Conservation (phyloP, 2,888 invertebrate genomes). For the Drosophila percnosoma region DNA sequence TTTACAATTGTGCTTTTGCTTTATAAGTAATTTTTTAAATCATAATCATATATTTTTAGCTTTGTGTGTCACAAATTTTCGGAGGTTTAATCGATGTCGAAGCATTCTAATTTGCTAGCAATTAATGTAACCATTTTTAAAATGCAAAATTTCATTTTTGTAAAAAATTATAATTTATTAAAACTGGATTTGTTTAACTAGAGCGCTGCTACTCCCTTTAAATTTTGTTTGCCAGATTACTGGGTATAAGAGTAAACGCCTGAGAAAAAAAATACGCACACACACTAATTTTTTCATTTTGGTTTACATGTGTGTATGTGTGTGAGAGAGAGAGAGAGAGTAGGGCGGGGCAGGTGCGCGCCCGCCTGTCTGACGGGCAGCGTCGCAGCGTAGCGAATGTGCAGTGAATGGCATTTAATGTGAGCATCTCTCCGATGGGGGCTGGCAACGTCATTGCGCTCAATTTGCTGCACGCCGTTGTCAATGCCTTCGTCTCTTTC, state of each 20-base stretch:
- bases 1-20: neutral
- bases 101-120: neutral
- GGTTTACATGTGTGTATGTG: slow-evolving; percentile 37
- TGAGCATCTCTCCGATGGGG: slow-evolving; percentile 35
- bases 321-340: slow-evolving; percentile 12
- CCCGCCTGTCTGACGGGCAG: slow-evolving; percentile 25
- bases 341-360: slow-evolving; percentile 59
- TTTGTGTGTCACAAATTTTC: neutral
- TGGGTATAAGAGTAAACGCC: slow-evolving; percentile 17
- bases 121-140: neutral
- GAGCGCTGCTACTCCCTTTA: neutral
- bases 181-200: neutral
- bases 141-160: neutral
- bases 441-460: slow-evolving; percentile 51
- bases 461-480: slow-evolving; percentile 67
- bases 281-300: slow-evolving; percentile 4
- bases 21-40: neutral
- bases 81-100: neutral
- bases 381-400: slow-evolving; percentile 20
- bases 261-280: slow-evolving; percentile 37
- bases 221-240: neutral
- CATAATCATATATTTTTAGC: neutral
- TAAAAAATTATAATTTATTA: neutral
- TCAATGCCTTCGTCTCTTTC: slow-evolving; percentile 68
- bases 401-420: slow-evolving; percentile 41